A percentile compares a stretch with the other conserved stretches of the same genome.
phyloP scores from a whole-genome alignment of 2,113 vertebrate species.

The Meriones unguiculatus region DNA sequence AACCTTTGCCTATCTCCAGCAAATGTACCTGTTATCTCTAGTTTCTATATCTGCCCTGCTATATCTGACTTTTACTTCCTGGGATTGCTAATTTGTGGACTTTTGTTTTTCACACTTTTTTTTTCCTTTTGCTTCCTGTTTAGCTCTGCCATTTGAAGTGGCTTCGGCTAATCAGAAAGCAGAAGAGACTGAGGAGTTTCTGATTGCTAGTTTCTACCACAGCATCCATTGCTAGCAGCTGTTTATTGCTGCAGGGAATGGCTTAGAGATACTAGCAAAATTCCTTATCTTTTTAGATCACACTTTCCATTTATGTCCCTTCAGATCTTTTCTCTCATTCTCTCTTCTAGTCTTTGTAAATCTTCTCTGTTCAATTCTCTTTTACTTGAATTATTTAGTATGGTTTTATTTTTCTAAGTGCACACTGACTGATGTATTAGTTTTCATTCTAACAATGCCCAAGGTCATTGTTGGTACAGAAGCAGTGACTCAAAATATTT shows the following conservation, averaged over 20 bases:
- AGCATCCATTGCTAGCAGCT: neutral
- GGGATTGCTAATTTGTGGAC: neutral
- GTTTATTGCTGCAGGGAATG: rapidly evolving
- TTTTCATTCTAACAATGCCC: neutral
- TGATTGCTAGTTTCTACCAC: neutral
- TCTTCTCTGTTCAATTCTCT: neutral
- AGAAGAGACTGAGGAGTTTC: neutral
- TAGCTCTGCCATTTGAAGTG: neutral
- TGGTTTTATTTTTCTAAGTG: neutral
- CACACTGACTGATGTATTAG: neutral
- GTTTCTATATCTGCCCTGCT: too few relatives aligned
- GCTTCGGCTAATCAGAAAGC: neutral
- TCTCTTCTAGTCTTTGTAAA: neutral
- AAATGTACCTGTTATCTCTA: neutral
- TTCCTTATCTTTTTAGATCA: neutral
- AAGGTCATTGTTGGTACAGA: neutral
- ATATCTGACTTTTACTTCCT: rapidly evolving
- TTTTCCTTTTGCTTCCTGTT: neutral
- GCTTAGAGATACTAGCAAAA: neutral
- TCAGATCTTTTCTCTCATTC: rapidly evolving
- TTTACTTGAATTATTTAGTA: neutral
- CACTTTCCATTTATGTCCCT: neutral
- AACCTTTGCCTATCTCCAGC: neutral
- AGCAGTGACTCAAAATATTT: neutral
- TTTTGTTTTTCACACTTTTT: neutral